Percentiles rank a stretch among this genome's conserved stretches.
Conservation (phyloP, 2,113 vertebrate genomes). For the Osmerus mordax region DNA sequence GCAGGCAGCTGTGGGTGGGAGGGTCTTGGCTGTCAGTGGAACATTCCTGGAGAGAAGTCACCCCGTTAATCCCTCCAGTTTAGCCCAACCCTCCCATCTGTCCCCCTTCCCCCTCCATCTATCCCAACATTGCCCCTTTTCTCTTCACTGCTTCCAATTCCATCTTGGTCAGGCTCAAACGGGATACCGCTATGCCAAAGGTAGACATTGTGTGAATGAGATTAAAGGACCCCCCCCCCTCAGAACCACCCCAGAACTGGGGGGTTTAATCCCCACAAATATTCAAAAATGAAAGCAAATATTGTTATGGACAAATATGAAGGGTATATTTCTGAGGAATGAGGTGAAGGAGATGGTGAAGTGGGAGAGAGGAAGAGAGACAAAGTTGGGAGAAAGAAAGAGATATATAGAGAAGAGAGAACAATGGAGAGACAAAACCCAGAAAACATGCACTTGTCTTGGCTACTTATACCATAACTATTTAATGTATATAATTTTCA, state of each 20-base stretch:
- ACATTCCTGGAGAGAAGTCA: constrained; percentile 77
- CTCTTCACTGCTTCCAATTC: constrained; percentile 8
- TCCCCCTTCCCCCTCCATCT: constrained; percentile 16
- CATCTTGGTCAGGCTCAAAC: constrained; percentile 51
- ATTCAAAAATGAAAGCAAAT: constrained; percentile 68
- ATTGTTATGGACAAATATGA: constrained; percentile 50
- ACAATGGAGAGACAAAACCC: too few relatives aligned
- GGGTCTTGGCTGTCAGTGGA: constrained; percentile 69
- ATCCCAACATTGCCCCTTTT: not conserved
- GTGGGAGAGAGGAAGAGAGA: not conserved
- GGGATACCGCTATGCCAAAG: constrained; percentile 52
- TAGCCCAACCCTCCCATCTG: constrained; percentile 31
- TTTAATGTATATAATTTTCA: too few relatives aligned
- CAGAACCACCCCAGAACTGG: constrained; percentile 28
- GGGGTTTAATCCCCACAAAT: constrained; percentile 67
- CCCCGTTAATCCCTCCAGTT: constrained; percentile 72
- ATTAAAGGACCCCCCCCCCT: constrained; percentile 56
- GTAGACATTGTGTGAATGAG: constrained; percentile 59
- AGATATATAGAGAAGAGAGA: too few relatives aligned
- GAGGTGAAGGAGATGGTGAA: not conserved
- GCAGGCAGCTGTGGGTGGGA: constrained; percentile 70
- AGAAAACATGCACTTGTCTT: too few relatives aligned
- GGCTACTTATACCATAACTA: too few relatives aligned
- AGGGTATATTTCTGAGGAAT: constrained; percentile 11
- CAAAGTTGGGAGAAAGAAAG: not conserved